Evolutionary conservation across 2,888 invertebrate genomes (phyloP).

Genomic region (Caradrina kadenii): DNA sequence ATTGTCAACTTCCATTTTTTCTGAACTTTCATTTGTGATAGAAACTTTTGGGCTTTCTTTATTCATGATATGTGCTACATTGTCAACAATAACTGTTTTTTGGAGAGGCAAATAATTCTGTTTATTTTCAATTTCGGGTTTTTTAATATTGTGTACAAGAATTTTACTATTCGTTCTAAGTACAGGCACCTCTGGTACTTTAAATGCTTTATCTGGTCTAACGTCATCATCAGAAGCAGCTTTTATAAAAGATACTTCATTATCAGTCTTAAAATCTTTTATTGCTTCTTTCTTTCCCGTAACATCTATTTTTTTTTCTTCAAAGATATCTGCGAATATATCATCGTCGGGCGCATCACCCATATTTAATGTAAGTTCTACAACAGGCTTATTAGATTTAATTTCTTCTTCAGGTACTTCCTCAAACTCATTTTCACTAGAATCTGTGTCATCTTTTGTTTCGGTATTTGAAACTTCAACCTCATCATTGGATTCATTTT

Average conservation of each 20-base stretch:
- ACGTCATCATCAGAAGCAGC: constrained; percentile 25
- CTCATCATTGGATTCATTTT: constrained; percentile 45
- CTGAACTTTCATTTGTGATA: constrained; percentile 48
- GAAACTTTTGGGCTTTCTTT: constrained; percentile 6
- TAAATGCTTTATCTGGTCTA: constrained; percentile 54
- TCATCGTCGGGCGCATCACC: constrained; percentile 88
- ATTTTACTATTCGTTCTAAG: constrained; percentile 19
- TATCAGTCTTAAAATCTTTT: constrained; percentile 9
- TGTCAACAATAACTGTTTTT: background rate
- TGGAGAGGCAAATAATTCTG: background rate
- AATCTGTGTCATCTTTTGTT: constrained; percentile 68
- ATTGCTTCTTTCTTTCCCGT: constrained; percentile 24
- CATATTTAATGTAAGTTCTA: constrained; percentile 85
- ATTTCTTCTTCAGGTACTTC: constrained; percentile 84
- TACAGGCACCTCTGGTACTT: constrained; percentile 42
- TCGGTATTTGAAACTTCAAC: constrained; percentile 29
- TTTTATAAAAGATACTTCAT: constrained; percentile 35
- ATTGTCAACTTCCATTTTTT: constrained; percentile 23
- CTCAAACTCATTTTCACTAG: constrained; percentile 89
- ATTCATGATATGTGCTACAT: background rate
- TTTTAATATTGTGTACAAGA: constrained; percentile 27
- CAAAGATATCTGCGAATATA: constrained; percentile 94
- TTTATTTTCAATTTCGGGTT: constrained; percentile 21
- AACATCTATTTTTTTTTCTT: constrained; percentile 18
- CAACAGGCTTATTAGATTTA: constrained; percentile 77